Conservation (phyloP, 2,797 vertebrate genomes). For the Lindbergichthys nudifrons region DNA sequence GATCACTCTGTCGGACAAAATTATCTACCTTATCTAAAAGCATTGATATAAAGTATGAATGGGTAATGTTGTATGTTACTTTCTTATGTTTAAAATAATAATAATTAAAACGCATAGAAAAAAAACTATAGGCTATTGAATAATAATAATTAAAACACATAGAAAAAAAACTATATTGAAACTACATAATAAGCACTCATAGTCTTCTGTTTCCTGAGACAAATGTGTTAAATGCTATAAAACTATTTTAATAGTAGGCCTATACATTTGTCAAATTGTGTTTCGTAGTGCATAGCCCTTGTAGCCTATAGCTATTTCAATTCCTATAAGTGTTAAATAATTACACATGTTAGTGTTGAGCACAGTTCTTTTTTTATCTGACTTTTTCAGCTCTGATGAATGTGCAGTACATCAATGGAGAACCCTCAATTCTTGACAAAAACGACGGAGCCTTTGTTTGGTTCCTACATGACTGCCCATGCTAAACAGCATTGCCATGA, state of each 20-base stretch:
- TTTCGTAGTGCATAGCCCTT: no score
- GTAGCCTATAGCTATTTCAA: no score
- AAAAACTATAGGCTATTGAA: background rate
- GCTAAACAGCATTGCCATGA: constrained; percentile 53
- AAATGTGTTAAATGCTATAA: background rate
- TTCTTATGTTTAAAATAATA: background rate
- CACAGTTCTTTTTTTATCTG: background rate
- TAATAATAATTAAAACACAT: no score
- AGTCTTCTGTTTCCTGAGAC: background rate
- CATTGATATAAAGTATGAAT: background rate
- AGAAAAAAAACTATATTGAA: no score
- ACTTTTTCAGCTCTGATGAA: background rate
- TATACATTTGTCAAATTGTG: no score
- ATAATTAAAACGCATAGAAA: no score
- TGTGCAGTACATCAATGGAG: background rate
- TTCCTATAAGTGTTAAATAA: no score
- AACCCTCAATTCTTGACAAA: background rate
- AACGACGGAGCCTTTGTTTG: constrained; percentile 6
- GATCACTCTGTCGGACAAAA: constrained; percentile 5
- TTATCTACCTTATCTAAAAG: background rate
- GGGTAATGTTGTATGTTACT: background rate
- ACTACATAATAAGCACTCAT: background rate
- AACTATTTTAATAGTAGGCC: background rate
- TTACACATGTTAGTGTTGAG: no score
- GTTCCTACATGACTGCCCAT: constrained; percentile 32